phyloP scores from a whole-genome alignment of 2,888 invertebrate species.

The Calameuta idolon region DNA sequence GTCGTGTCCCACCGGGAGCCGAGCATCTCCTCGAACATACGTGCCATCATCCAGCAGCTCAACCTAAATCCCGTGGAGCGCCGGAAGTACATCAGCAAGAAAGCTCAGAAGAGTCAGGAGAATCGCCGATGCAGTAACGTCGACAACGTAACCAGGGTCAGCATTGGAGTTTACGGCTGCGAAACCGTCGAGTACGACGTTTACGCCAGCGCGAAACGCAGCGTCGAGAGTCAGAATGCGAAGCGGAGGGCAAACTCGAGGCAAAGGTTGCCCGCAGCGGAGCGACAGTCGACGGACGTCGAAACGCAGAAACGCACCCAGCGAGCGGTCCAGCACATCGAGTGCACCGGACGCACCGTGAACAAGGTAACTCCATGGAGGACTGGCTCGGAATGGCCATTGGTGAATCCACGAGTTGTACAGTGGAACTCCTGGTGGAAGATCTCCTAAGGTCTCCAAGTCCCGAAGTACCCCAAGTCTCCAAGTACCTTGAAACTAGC shows the following conservation, averaged over 20 bases:
- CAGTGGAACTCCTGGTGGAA: too few relatives aligned
- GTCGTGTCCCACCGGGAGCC: conserved; percentile 61
- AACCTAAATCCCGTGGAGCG: conserved; percentile 61
- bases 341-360: too few relatives aligned
- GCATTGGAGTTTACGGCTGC: conserved; percentile 61
- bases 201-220: conserved; percentile 23
- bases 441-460: too few relatives aligned
- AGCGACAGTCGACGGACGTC: conserved; percentile 14
- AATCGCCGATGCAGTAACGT: conserved; percentile 21
- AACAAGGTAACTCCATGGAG: too few relatives aligned
- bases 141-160: conserved; percentile 50
- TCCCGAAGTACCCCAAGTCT: too few relatives aligned
- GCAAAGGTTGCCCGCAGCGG: conserved; percentile 41
- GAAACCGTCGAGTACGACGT: conserved; percentile 47
- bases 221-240: conserved; percentile 29
- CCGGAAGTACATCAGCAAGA: conserved; percentile 27
- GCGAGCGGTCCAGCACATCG: too few relatives aligned
- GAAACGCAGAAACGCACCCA: too few relatives aligned
- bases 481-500: too few relatives aligned
- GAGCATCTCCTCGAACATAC: conserved; percentile 61
- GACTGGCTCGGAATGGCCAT: too few relatives aligned
- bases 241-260: conserved; percentile 29
- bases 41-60: conserved; percentile 63
- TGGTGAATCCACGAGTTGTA: too few relatives aligned
- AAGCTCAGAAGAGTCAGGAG: neutral